Evolutionary conservation across 1,140 invertebrate genomes (phyloP).

Genomic region (Triops cancriformis): DNA sequence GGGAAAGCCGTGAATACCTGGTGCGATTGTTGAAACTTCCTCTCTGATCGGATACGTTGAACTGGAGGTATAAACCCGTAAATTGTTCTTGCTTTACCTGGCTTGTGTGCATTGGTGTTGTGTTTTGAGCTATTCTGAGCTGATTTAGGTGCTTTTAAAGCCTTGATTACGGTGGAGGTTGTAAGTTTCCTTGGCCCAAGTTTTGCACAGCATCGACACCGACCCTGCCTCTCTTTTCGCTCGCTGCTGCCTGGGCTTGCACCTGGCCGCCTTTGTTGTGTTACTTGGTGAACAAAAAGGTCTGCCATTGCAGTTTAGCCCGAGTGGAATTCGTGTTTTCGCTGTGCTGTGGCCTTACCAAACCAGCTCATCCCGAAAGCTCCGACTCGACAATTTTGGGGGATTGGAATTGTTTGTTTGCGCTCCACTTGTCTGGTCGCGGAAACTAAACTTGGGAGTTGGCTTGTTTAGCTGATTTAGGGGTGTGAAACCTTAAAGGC

Average conservation of each 20-base stretch:
- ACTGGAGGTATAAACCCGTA: background rate
- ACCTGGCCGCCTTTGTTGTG: background rate
- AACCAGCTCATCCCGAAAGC: too few relatives aligned
- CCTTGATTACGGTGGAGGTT: background rate
- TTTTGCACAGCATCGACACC: constrained; percentile 4
- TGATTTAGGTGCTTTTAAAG: background rate
- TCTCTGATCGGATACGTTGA: background rate
- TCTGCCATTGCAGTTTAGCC: background rate
- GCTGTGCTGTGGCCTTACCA: too few relatives aligned
- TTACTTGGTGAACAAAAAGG: background rate
- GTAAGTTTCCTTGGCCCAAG: background rate
- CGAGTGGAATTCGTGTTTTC: background rate
- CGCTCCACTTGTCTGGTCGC: background rate
- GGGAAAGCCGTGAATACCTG: constrained; percentile 9
- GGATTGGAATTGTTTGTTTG: background rate
- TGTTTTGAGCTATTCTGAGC: background rate
- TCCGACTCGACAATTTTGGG: too few relatives aligned
- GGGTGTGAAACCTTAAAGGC: background rate
- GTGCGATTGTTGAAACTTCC: constrained; percentile 10
- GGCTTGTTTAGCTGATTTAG: background rate
- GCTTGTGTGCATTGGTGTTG: background rate
- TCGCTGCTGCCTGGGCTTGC: too few relatives aligned
- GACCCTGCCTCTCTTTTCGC: background rate
- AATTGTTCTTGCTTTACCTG: background rate
- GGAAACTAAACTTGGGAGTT: background rate